Evolutionary conservation across 1,140 invertebrate species (phyloP), one percentile per base, ranked within the genome.

Genomic region (Euwallacea fornicatus): DNA sequence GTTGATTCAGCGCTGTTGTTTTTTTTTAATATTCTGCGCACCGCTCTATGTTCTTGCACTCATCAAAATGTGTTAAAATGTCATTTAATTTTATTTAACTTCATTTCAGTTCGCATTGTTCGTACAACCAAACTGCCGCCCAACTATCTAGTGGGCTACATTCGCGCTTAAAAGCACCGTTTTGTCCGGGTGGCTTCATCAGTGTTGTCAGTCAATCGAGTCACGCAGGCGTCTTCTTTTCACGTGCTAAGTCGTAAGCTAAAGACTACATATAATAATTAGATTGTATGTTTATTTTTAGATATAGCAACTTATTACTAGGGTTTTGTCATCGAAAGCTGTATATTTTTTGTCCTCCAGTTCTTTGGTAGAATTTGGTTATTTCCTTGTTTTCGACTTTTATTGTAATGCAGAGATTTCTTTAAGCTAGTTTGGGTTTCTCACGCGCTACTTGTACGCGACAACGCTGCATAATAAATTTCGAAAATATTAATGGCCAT

Each of bases 121-220:
- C 75, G 78, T 58, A 78, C 75, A 59, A 74, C 76, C 67, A 72
- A 70, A 58, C 66, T 76, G 56, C 73, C 76, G 46, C 74, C 73
- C 66, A 79, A 79, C 64, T 79, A 79, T 62, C 61, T 79, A 66
- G 78, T 79, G 54, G 78, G 78, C 16, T 79, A 79, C 73, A 71
- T 74, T 13, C 69, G 69, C 56, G 64, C 69, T 69, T 72, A 60
- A 62, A 56, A 13, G 33, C 62, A 64, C n/a, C 54, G 44, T 72
- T 66, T 67, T 55, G 43, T 59, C 42, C 59, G 59, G 62, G 21
- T 73, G 16, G 68, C 74, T 71, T 73, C 66, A 74, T 62, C 69
- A 46, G 75, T 69, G 71, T 72, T 56, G 67, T 69, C 71, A 68
- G 66, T 68, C 66, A 60, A 74, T 73, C 66, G 73, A 72, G 68